These are phyloP conservation scores for Corapipo altera DNA, from an alignment of 2,113 vertebrate genomes.

Conservation along the genomic window DNA sequence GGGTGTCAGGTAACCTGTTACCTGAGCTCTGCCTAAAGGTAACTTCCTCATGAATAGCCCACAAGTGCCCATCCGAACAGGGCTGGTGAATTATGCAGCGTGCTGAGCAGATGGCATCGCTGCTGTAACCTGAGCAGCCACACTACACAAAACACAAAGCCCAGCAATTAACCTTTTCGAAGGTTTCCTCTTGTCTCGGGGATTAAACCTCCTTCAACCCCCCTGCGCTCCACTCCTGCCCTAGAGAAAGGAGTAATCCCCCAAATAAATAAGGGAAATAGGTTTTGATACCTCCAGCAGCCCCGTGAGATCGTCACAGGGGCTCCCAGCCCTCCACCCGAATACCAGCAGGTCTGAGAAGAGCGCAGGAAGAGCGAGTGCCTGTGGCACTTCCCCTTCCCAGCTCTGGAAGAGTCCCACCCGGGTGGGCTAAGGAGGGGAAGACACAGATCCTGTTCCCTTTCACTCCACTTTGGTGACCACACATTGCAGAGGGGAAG, in stretches of 20 bases:
- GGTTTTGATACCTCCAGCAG: background rate
- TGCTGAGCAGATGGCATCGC: conserved; percentile 68
- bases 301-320: accelerated
- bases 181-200: conserved; percentile 58
- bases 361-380: background rate
- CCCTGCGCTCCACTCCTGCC: background rate
- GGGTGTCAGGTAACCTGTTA: conserved; percentile 64
- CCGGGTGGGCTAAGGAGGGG: background rate
- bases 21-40: conserved; percentile 65
- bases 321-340: background rate
- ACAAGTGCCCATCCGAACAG: background rate
- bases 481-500: accelerated
- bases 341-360: background rate
- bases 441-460: background rate
- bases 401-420: background rate
- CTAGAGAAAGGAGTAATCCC: conserved; percentile 10
- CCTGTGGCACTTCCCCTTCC: background rate
- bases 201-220: conserved; percentile 48
- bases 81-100: conserved; percentile 73
- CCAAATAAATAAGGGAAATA: conserved; percentile 35
- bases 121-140: conserved; percentile 52
- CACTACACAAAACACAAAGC: conserved; percentile 43
- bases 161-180: conserved; percentile 64
- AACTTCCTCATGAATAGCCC: conserved; percentile 72
- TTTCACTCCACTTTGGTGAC: background rate